Percentiles rank a stretch among this genome's conserved stretches.
These are phyloP conservation scores for Caenorhabditis drosophilae DNA, from an alignment of 2,888 invertebrate species.

Conservation along the genomic window DNA sequence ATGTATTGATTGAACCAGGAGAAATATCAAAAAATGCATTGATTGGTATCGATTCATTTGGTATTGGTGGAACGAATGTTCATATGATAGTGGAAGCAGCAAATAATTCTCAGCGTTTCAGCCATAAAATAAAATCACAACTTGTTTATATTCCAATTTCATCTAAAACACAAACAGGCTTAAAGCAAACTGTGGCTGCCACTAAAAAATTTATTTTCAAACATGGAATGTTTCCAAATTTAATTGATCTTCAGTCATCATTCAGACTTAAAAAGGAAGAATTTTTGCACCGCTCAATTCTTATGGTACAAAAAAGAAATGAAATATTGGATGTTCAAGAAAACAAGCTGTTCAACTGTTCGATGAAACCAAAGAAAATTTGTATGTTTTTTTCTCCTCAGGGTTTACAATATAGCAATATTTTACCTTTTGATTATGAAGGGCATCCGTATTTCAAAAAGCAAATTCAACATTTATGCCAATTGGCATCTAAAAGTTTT, in stretches of 20 bases:
- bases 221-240: neutral
- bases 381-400: slow-evolving; percentile 63
- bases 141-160: slow-evolving; percentile 42
- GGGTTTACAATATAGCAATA: slow-evolving; percentile 57
- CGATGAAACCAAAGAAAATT: slow-evolving; percentile 16
- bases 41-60: slow-evolving; percentile 58
- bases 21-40: neutral
- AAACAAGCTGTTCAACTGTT: neutral
- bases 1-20: neutral
- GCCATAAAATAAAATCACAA: neutral
- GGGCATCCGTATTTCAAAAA: neutral
- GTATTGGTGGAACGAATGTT: slow-evolving; percentile 67
- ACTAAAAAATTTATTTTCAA: neutral
- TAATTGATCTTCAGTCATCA: neutral
- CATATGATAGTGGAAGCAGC: slow-evolving; percentile 43
- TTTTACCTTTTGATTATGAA: slow-evolving; percentile 37
- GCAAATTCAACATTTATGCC: slow-evolving; percentile 20
- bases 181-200: neutral
- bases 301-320: neutral
- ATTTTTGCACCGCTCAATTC: neutral
- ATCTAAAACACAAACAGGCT: slow-evolving; percentile 15
- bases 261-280: neutral
- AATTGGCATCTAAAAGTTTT: slow-evolving; percentile 5
- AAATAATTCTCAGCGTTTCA: neutral
- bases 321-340: neutral